Percentiles rank a stretch among this genome's conserved stretches.
Conservation (phyloP, 1,140 invertebrate genomes). For the Ostrea edulis region DNA sequence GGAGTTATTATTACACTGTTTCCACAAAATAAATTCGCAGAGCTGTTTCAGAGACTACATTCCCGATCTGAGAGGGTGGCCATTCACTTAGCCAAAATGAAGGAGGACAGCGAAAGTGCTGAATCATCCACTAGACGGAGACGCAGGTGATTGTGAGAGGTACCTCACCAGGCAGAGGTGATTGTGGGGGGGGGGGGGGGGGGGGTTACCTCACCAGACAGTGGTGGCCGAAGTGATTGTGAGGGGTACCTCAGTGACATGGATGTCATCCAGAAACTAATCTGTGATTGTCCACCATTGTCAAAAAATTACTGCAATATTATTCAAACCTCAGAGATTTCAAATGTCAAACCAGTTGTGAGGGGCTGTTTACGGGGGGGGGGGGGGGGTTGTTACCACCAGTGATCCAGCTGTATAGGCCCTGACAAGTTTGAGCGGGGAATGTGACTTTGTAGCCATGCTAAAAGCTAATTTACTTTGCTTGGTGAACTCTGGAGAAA, state of each 20-base stretch:
- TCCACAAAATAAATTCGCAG: slow-evolving; percentile 86
- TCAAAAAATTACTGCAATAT: slow-evolving; percentile 12
- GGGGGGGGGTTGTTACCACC: too few species aligned
- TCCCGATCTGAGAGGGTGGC: slow-evolving; percentile 79
- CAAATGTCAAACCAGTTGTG: neutral
- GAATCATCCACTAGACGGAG: neutral
- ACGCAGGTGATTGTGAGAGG: neutral
- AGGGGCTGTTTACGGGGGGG: neutral
- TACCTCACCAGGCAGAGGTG: neutral
- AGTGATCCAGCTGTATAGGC: too few species aligned
- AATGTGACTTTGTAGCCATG: too few species aligned
- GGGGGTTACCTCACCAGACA: neutral
- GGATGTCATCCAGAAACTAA: neutral
- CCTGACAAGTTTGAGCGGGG: too few species aligned
- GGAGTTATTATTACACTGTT: slow-evolving; percentile 88
- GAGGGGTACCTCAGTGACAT: neutral
- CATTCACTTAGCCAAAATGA: neutral
- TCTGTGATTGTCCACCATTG: neutral
- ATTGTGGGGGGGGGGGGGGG: too few species aligned
- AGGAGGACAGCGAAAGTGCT: neutral
- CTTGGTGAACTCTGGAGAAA: neutral
- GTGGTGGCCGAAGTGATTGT: too few species aligned
- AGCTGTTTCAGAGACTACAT: slow-evolving; percentile 85
- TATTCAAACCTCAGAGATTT: neutral
- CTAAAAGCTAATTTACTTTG: too few species aligned